Percentiles rank a stretch among this genome's conserved stretches.
Conservation (phyloP, 2,797 vertebrate genomes). For the Hirundo rustica region DNA sequence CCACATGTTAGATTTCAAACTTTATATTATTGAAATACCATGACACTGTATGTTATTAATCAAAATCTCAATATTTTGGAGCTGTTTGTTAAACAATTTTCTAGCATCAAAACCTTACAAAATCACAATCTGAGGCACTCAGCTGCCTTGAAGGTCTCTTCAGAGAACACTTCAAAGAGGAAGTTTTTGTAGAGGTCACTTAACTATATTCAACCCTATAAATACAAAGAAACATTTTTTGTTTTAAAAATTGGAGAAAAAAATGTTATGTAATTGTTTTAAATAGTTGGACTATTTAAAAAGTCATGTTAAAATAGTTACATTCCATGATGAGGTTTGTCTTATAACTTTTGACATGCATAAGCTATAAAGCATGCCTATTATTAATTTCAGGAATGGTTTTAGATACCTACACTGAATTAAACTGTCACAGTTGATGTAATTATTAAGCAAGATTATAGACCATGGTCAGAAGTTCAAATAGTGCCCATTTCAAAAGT, state of each 20-base stretch:
- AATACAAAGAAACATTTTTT: conserved; percentile 33
- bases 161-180: conserved; percentile 60
- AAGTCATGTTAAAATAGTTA: conserved; percentile 41
- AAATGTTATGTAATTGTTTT: conserved; percentile 17
- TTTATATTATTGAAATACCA: conserved; percentile 37
- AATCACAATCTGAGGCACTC: conserved; percentile 46
- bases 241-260: conserved; percentile 36
- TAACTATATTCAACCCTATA: not conserved
- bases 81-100: conserved; percentile 63
- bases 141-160: conserved; percentile 56
- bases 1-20: conserved; percentile 58
- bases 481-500: conserved; percentile 45
- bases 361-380: conserved; percentile 35
- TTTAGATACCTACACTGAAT: conserved; percentile 40
- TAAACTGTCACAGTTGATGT: conserved; percentile 45
- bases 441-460: conserved; percentile 59
- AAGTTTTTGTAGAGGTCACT: conserved; percentile 31
- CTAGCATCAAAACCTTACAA: conserved; percentile 64
- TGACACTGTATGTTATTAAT: conserved; percentile 56
- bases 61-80: conserved; percentile 54
- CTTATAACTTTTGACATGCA: conserved; percentile 37
- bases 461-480: conserved; percentile 43
- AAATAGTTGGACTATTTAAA: conserved; percentile 21
- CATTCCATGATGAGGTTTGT: not conserved
- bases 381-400: conserved; percentile 46